These are phyloP conservation scores for Rattus norvegicus DNA, from an alignment of 2,113 vertebrate genomes.

Conservation along the genomic window DNA sequence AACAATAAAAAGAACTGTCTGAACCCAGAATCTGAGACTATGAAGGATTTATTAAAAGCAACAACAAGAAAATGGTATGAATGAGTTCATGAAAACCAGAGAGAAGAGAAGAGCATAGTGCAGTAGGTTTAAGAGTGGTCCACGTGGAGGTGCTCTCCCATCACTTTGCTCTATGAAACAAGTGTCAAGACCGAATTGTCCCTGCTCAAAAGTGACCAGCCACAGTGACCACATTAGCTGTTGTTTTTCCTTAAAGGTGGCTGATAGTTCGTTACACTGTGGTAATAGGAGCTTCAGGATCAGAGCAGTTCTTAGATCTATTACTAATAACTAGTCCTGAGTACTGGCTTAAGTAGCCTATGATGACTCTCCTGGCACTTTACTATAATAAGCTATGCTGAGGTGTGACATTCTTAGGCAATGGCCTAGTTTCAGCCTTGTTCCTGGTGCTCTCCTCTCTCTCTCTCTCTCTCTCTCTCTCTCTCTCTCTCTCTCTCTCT, in stretches of 20 bases:
- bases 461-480: neutral
- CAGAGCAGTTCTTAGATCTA: neutral
- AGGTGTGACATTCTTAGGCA: neutral
- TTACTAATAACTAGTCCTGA: neutral
- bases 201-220: slow-evolving; percentile 1
- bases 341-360: neutral
- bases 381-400: neutral
- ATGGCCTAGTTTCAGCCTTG: neutral
- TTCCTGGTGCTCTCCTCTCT: neutral
- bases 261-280: neutral
- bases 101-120: slow-evolving; percentile 4
- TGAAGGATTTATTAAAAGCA: slow-evolving; percentile 62
- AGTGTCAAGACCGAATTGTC: neutral
- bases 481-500: neutral
- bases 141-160: neutral
- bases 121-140: neutral
- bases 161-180: neutral
- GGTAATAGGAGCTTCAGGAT: neutral
- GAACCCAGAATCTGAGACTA: slow-evolving; percentile 49
- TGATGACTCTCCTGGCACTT: neutral
- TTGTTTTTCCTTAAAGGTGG: neutral
- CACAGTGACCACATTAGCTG: slow-evolving; percentile 1
- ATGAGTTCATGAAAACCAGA: slow-evolving; percentile 12
- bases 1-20: slow-evolving; percentile 53
- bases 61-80: slow-evolving; percentile 38